A percentile compares a stretch with the other conserved stretches of the same genome.
Conservation (phyloP, 2,113 vertebrate genomes). For the Callopanchax toddi region DNA sequence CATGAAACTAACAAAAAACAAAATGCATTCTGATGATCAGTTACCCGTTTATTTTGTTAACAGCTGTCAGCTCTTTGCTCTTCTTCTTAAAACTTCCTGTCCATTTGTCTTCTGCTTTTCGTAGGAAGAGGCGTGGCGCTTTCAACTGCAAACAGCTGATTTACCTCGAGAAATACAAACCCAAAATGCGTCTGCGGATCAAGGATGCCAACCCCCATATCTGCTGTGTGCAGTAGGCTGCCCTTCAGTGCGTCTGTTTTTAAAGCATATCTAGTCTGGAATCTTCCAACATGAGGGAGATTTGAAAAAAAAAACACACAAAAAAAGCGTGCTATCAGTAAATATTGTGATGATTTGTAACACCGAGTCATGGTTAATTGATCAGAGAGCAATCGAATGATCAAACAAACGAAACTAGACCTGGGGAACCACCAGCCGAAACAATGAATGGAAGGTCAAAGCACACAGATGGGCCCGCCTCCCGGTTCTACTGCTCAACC, state of each 20-base stretch:
- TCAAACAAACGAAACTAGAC: slow-evolving; percentile 73
- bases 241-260: slow-evolving; percentile 50
- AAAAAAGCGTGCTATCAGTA: slow-evolving; percentile 74
- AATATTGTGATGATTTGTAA: slow-evolving; percentile 83
- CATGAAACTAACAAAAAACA: too few relatives aligned
- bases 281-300: slow-evolving; percentile 61
- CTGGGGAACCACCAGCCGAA: slow-evolving; percentile 82
- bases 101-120: slow-evolving; percentile 13
- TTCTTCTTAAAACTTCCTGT: neutral
- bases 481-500: slow-evolving; percentile 73
- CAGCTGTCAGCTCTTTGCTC: too few relatives aligned
- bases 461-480: slow-evolving; percentile 79
- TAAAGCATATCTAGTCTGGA: slow-evolving; percentile 64
- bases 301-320: slow-evolving; percentile 19
- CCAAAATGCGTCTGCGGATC: slow-evolving; percentile 97
- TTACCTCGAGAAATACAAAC: slow-evolving; percentile 99
- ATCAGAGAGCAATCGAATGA: slow-evolving; percentile 73
- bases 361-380: slow-evolving; percentile 77
- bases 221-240: slow-evolving; percentile 93
- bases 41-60: too few relatives aligned
- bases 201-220: slow-evolving; percentile 91
- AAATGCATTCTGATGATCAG: too few relatives aligned
- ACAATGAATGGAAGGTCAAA: slow-evolving; percentile 80
- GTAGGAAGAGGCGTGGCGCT: slow-evolving; percentile 97
- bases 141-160: slow-evolving; percentile 99